Base-by-base conservation (phyloP, 2,888 invertebrate species). In the Synergus laeviventris region DNA sequence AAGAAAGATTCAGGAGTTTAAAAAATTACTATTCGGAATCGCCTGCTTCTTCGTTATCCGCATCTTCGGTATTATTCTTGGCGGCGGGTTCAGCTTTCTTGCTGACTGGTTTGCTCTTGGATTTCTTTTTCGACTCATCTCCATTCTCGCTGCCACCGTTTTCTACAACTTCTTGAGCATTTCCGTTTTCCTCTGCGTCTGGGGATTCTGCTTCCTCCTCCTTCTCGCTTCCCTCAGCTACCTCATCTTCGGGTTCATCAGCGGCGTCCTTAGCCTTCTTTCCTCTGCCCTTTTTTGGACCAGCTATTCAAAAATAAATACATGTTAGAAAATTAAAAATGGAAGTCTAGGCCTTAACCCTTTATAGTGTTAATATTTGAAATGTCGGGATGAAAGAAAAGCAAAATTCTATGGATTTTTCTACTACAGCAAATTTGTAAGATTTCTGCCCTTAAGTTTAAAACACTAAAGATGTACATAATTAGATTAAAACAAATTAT, bases 11-110 rank as follows among this genome's bases (percentile, higher is more conserved):
- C 45, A 49, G 36, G 45, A 70, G 39, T 36, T 12, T 39, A 70
- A 70, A 70, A 49, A 11, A 70, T 66, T 66, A 66, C 70, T 70
- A 70, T 70, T 70, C 70, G 31, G 70, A 70, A 31, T 70, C 70
- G 45, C 45, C 70, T n/a, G 49, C 70, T 21, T 70, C 70, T 31
- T 70, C 45, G 45, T 42, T 45, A 24, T 49, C 49, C 31, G n/a
- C 70, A 4, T 16, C 45, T 49, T 70, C 70, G 31, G 49, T 70
- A n/a, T n/a, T 70, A n/a, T 31, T 70, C 49, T 70, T 70, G 5
- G 70, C 49, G 31, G 70, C 49, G 49, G 70, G 70, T 70, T 70
- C 70, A 42, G 24, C 70, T 24, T 70, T 70, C 24, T 70, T 70
- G 49, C 49, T 45, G 21, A 49, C 70, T 49, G 70, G n/a, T 70